Conservation (phyloP, 2,113 vertebrate genomes). For the Pelusios castaneus region DNA sequence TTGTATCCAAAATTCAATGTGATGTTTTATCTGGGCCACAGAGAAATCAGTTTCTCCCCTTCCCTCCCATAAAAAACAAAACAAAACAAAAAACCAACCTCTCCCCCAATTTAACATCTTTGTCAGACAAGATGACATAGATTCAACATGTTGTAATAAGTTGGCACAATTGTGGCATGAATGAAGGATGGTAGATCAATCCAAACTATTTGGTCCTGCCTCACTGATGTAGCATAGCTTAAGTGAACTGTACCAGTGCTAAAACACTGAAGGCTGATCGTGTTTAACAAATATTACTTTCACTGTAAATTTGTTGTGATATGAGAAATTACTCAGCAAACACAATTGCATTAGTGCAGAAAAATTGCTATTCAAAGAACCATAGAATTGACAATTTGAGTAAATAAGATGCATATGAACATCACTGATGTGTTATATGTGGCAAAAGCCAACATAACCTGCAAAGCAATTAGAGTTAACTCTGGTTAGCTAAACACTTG, state of each 20-base stretch:
- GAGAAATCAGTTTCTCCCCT: background rate
- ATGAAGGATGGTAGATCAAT: background rate
- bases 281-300: conserved; percentile 16
- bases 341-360: conserved; percentile 22
- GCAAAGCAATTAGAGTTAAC: background rate
- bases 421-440: background rate
- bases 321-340: conserved; percentile 19
- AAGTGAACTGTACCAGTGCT: background rate
- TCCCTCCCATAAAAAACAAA: too few relatives aligned
- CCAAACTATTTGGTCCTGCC: background rate
- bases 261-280: background rate
- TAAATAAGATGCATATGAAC: background rate
- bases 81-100: too few relatives aligned
- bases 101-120: background rate
- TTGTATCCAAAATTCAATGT: background rate
- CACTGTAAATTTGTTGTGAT: conserved; percentile 21
- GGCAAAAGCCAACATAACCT: background rate
- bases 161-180: rapidly evolving
- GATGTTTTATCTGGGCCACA: background rate
- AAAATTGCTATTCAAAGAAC: conserved; percentile 6
- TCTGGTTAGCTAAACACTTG: background rate
- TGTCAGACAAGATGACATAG: background rate
- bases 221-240: conserved; percentile 1
- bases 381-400: background rate
- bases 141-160: background rate